phyloP scores from a whole-genome alignment of 2,113 vertebrate genomes.

The Mormoops blainvillei region DNA sequence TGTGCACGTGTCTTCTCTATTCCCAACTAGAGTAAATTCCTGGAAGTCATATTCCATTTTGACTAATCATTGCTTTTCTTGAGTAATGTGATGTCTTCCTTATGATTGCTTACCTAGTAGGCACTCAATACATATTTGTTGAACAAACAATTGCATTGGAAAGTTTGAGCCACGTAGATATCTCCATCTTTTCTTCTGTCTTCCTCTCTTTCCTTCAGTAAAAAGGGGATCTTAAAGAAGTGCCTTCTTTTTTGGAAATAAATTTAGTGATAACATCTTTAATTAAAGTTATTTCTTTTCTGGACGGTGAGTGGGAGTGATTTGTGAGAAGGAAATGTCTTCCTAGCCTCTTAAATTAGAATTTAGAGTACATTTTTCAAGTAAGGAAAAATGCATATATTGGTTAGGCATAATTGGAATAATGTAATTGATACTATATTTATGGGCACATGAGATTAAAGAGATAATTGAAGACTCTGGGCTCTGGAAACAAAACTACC shows the following conservation, averaged over 20 bases:
- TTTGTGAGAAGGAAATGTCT: neutral
- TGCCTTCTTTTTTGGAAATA: neutral
- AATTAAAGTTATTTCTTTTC: neutral
- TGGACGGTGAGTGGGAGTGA: neutral
- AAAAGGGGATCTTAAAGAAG: neutral
- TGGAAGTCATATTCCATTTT: neutral
- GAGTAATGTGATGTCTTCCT: neutral
- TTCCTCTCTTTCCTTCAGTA: neutral
- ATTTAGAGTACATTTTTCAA: neutral
- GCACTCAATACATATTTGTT: neutral
- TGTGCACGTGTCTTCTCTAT: neutral
- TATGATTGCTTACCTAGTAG: neutral
- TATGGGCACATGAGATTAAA: neutral
- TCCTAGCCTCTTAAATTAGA: neutral
- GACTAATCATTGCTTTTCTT: neutral
- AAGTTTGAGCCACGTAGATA: neutral
- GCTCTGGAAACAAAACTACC: neutral
- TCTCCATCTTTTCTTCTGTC: neutral
- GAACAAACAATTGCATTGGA: neutral
- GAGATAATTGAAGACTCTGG: neutral
- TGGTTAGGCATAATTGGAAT: neutral
- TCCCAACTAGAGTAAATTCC: neutral
- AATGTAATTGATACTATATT: neutral
- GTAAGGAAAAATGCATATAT: neutral
- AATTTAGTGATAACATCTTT: neutral